phyloP scores from a whole-genome alignment of 2,888 invertebrate species.

The Perithous albicinctus region DNA sequence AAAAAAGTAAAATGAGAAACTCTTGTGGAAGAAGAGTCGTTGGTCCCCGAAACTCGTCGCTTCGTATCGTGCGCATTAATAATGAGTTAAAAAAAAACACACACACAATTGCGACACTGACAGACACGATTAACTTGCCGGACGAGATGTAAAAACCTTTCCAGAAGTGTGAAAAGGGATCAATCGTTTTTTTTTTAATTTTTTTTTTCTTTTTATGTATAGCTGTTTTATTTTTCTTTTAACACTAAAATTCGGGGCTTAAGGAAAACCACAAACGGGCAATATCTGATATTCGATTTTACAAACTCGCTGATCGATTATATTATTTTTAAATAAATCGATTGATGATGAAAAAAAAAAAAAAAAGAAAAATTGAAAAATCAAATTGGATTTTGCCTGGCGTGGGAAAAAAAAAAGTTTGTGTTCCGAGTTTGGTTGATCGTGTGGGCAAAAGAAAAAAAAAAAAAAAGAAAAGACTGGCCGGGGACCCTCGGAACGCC shows the following conservation, averaged over 20 bases:
- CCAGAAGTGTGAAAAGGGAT: constrained; percentile 17
- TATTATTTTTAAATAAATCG: constrained; percentile 4
- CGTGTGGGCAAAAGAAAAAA: neutral
- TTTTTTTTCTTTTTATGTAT: no score
- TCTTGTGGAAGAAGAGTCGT: no score
- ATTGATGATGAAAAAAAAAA: neutral
- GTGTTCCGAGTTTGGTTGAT: neutral
- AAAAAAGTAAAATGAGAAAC: no score
- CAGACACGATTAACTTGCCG: neutral
- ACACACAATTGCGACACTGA: neutral
- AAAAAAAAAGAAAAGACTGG: no score
- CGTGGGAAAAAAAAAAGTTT: neutral
- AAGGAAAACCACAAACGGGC: neutral
- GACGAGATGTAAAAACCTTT: neutral
- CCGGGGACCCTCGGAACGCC: constrained; percentile 38
- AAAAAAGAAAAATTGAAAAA: neutral
- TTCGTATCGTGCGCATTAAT: constrained; percentile 13
- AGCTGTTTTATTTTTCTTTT: neutral
- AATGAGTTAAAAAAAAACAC: neutral
- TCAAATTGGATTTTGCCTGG: neutral
- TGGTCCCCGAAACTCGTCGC: neutral
- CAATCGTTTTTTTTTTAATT: neutral
- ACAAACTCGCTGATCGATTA: neutral
- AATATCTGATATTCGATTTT: neutral
- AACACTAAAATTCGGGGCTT: neutral